Evolutionary conservation across 2,888 invertebrate genomes (phyloP).

Genomic region (Liposcelis brunnea): DNA sequence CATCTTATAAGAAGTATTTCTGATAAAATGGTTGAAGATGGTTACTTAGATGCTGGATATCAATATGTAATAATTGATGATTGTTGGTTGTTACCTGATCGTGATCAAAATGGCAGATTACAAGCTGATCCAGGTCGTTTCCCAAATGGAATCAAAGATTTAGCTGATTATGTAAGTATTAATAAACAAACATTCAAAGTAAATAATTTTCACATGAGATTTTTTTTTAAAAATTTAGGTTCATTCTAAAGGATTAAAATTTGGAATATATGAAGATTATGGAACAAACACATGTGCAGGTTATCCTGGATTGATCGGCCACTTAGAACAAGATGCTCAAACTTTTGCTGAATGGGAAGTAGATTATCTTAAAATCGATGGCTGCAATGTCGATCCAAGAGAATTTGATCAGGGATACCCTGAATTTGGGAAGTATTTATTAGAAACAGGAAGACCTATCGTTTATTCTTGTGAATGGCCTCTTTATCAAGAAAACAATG

Average conservation of each 20-base stretch:
- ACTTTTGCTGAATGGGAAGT: conserved; percentile 40
- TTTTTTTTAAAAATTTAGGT: too few species aligned
- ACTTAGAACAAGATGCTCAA: conserved; percentile 32
- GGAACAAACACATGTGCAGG: conserved; percentile 38
- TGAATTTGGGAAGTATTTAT: conserved; percentile 31
- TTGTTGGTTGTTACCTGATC: conserved; percentile 51
- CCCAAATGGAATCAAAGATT: conserved; percentile 49
- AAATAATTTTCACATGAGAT: too few species aligned
- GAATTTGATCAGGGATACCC: conserved; percentile 29
- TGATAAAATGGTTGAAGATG: conserved; percentile 43
- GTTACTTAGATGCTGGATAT: conserved; percentile 53
- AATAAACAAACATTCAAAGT: too few species aligned
- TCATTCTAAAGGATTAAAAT: conserved; percentile 33
- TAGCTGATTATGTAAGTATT: conserved; percentile 55
- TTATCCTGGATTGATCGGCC: conserved; percentile 33
- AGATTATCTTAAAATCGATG: conserved; percentile 41
- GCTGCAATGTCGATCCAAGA: conserved; percentile 32
- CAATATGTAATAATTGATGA: conserved; percentile 57
- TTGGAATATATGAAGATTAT: conserved; percentile 42
- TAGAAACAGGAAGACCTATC: conserved; percentile 34
- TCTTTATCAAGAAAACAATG: conserved; percentile 27
- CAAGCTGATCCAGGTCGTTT: conserved; percentile 51
- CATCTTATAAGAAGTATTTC: conserved; percentile 40
- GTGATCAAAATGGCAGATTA: conserved; percentile 40
- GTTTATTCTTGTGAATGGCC: conserved; percentile 42